A percentile compares a stretch with the other conserved stretches of the same genome.
Evolutionary conservation across 2,888 invertebrate species (phyloP).

Genomic region (Leuctra nigra): DNA sequence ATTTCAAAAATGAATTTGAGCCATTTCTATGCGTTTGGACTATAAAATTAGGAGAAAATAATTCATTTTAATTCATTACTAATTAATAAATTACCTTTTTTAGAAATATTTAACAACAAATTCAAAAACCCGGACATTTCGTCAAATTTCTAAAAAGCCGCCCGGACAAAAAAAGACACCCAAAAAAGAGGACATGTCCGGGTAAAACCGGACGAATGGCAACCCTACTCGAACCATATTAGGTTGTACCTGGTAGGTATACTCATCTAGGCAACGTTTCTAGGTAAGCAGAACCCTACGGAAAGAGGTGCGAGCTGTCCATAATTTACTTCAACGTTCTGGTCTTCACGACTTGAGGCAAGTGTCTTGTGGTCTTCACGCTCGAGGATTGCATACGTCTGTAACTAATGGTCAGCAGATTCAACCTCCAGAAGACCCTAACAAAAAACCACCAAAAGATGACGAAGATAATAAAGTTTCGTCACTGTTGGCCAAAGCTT

Average conservation of each 20-base stretch:
- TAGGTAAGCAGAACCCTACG: slow-evolving; percentile 38
- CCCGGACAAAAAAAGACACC: no score
- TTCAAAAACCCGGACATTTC: no score
- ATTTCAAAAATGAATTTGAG: no score
- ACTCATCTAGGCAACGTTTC: slow-evolving; percentile 22
- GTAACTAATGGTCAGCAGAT: slow-evolving; percentile 22
- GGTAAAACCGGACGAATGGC: no score
- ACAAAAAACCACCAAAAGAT: slow-evolving; percentile 33
- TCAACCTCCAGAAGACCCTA: slow-evolving; percentile 24
- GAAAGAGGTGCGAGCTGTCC: slow-evolving; percentile 52
- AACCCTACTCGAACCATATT: background rate
- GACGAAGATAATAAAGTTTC: slow-evolving; percentile 61
- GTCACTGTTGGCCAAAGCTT: slow-evolving; percentile 64
- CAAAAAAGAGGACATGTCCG: no score
- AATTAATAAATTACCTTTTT: no score
- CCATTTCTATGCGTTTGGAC: no score
- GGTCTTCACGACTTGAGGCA: slow-evolving; percentile 31
- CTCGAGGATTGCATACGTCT: slow-evolving; percentile 26
- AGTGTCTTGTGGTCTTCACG: slow-evolving; percentile 24
- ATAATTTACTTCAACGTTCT: slow-evolving; percentile 33
- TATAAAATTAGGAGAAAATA: no score
- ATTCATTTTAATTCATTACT: no score
- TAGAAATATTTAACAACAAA: no score
- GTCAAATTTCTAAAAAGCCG: no score
- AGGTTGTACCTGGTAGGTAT: background rate